Base-by-base conservation (phyloP, 1,140 invertebrate genomes). In the Helicoverpa armigera region DNA sequence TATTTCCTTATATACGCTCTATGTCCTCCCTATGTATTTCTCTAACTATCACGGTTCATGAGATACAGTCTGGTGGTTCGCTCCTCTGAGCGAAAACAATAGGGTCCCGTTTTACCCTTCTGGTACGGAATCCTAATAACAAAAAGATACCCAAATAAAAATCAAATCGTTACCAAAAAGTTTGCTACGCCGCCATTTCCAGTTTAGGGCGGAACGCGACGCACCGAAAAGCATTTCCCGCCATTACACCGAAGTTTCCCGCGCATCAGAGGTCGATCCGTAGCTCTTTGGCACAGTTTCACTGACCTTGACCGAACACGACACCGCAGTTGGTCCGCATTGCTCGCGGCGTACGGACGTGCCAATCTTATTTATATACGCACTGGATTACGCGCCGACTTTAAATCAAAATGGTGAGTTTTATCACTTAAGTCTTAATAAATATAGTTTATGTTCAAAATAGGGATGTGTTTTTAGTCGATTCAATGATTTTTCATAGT, bases 281-380 rank as follows among this genome's bases (percentile, higher is more conserved):
- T 83, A 86, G 83, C 78, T 84, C 35, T 83, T 88, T 94, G 92
- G 89, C 91, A 92, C 90, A 91, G 85, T 94, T 94, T 91, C 83
- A 85, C 61, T 82, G 90, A 70, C 92, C 92, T 93, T 94, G 92
- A 92, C 92, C 92, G 89, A 83, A 23, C 82, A 75, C 65, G 56
- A 50, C 75, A 83, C 92, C 89, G 91, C 92, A 94, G 92, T 94
- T 82, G 83, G 79, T 80, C 90, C 86, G 88, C 86, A 86, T 83
- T 87, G 80, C 87, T 84, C 86, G 88, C 82, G 84, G 51, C 23
- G 77, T 29, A 43, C 18, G 80, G 63, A 87, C 83, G 89, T 88
- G 58, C 53, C 18, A 12, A 3, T 74, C 43, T 18, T 60, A 54
- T 78, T 35, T 81, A 82, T 80, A 48, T 35, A 75, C 79, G 73